Base-by-base conservation (phyloP, 2,888 invertebrate genomes). In the Catocala sponsa region DNA sequence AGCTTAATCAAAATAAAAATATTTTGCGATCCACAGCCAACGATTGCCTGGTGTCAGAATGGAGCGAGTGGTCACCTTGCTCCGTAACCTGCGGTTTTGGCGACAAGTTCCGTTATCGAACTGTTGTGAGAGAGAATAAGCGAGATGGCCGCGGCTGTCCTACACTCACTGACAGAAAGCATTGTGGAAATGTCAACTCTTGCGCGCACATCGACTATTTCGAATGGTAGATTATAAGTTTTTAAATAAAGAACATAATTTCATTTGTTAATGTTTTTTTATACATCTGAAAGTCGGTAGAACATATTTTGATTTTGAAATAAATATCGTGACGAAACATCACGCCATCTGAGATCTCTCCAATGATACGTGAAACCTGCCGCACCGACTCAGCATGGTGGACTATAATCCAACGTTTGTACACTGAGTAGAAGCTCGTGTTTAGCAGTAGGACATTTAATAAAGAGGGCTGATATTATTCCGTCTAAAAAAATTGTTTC, bases 21-120 rank as follows among this genome's bases (percentile, higher is more conserved):
- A 49, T 82, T 85, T 43, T 25, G 25, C 4, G 25, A 2, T 59
- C 49, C 25, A 95, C 95, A 84, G 97, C 97, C 43, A 95, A 97
- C 73, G 97, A 98, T 90, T 98, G 98, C 88, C 95, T 97, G 68
- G 97, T 98, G 41, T 96, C 97, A 59, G 97, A 97, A 69, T 98
- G 98, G 98, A 96, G 96, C 38, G 95, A 96, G 15, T 98, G 98
- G 98, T 96, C 97, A 69, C 94, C 96, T 1, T 99, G 98, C 93
- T 98, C 97, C 80, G 97, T 96, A 79, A 96, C 97, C 42, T 98
- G 98, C 84, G 98, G 98, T 53, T 98, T 98, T 71, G 98, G 98
- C 4, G 97, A 97, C 86, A 97, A 97, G 94, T 96, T 96, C 84
- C 96, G 98, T 66, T 95, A 95, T 76, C 95, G 98, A 60, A 96